These are phyloP conservation scores for Pachydiplax longipennis DNA, from an alignment of 2,888 invertebrate species.

Conservation along the genomic window DNA sequence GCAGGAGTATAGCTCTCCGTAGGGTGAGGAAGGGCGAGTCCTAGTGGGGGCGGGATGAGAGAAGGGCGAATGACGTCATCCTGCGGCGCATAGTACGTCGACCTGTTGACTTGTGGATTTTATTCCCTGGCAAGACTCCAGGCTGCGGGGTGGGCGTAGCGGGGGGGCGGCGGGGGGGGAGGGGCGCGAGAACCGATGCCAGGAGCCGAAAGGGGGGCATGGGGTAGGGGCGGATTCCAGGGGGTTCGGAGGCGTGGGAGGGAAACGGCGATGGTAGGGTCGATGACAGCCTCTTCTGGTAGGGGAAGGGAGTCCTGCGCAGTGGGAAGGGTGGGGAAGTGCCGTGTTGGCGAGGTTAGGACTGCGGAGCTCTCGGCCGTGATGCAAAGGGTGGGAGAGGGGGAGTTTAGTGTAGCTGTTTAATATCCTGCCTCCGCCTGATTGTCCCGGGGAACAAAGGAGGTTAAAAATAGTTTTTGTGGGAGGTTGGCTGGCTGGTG, in stretches of 20 bases:
- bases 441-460: conserved; percentile 27
- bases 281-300: background rate
- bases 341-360: conserved; percentile 39
- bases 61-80: conserved; percentile 9
- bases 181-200: conserved; percentile 7
- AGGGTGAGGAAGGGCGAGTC: background rate
- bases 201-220: background rate
- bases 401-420: background rate
- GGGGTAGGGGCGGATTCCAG: background rate
- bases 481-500: background rate
- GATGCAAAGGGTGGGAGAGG: background rate
- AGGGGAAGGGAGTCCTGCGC: background rate
- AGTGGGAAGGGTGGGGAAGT: background rate
- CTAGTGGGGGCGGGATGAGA: too few relatives aligned
- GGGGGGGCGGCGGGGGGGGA: background rate
- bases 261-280: background rate
- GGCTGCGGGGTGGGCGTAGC: background rate
- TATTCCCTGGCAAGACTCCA: conserved; percentile 1
- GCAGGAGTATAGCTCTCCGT: background rate
- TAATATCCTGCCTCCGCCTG: background rate
- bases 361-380: background rate
- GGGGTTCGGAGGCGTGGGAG: background rate
- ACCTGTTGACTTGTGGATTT: conserved; percentile 39
- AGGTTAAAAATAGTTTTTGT: conserved; percentile 8
- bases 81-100: conserved; percentile 42